Base-by-base conservation (phyloP, 2,113 vertebrate species). In the Conger conger region DNA sequence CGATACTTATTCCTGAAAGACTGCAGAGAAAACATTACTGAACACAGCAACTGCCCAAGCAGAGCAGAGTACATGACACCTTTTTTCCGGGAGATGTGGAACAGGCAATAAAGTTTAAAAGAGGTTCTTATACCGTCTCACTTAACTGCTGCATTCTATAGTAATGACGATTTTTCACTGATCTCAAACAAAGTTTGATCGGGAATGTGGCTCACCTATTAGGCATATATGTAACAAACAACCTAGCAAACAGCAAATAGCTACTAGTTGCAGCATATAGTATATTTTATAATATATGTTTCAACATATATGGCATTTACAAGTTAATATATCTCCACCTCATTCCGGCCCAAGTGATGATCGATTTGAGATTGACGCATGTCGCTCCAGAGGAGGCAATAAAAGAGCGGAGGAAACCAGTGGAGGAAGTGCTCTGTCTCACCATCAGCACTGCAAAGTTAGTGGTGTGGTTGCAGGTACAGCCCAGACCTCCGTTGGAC, bases 391-490 rank as follows among this genome's bases (percentile, higher is more conserved):
- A 60, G 23, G 3, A 60, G 57, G 57, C 27, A 27, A 27, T 13
- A 36, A 27, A 42, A 23, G 57, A 9, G 38, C 40, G 38, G 37
- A 36, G 1, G 1, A 82, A 15, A 23, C 11, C 45, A 13, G 53
- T 35, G 27, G 27, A 40, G 13, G 5, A 40, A 23, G 35, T 2
- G 50, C 9, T 6, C 33, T 7, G 7, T 2, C 6, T 92, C 91
- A 94, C 94, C 94, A 96, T 94, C 60, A 96, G 89, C 40, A 94
- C 85, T 27, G 93, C 94, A 78, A 96, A 97, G 88, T 95, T 94
- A 45, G 92, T 95, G 3, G 91, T 94, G 84, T 96, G 94, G 81
- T 93, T 92, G 80, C 94, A 96, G n/a, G 0, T 80, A 85, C 95
- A 96, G 5, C 0, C 76, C 16, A 94, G 40, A 0, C 87, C 27